Conservation (phyloP, 1,140 invertebrate genomes). For the Palaemon carinicauda region DNA sequence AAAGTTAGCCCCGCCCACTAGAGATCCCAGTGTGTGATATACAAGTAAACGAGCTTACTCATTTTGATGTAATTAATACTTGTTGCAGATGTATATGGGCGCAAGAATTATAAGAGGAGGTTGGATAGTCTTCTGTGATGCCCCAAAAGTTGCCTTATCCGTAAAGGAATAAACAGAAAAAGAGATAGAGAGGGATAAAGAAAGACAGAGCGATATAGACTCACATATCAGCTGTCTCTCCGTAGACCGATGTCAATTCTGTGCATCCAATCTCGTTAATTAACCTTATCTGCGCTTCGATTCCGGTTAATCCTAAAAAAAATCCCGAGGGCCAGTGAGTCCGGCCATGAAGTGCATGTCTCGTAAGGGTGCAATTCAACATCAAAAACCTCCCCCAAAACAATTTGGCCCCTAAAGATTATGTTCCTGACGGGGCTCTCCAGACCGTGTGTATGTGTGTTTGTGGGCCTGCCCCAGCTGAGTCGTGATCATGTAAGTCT, state of each 20-base stretch:
- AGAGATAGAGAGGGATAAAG: background rate
- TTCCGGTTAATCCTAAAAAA: background rate
- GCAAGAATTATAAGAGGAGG: background rate
- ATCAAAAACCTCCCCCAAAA: background rate
- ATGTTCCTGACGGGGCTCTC: background rate
- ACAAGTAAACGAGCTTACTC: conserved; percentile 3
- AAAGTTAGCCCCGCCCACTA: conserved; percentile 2
- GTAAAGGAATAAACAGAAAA: background rate
- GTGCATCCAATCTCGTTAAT: background rate
- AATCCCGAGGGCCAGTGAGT: too few species aligned
- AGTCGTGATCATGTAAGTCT: too few species aligned
- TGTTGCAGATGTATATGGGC: background rate
- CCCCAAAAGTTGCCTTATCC: background rate
- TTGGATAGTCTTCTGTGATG: background rate
- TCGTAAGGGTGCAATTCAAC: background rate
- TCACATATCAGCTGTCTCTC: background rate
- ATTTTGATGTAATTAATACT: too few species aligned
- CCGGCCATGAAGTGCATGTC: background rate
- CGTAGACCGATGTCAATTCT: background rate
- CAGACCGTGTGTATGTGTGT: too few species aligned
- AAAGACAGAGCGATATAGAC: background rate
- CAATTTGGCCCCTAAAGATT: background rate
- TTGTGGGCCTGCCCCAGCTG: too few species aligned
- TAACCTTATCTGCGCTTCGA: background rate
- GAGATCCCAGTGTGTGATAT: conserved; percentile 39